Evolutionary conservation across 2,888 invertebrate genomes (phyloP).

Genomic region (Toxonevra muliebris): DNA sequence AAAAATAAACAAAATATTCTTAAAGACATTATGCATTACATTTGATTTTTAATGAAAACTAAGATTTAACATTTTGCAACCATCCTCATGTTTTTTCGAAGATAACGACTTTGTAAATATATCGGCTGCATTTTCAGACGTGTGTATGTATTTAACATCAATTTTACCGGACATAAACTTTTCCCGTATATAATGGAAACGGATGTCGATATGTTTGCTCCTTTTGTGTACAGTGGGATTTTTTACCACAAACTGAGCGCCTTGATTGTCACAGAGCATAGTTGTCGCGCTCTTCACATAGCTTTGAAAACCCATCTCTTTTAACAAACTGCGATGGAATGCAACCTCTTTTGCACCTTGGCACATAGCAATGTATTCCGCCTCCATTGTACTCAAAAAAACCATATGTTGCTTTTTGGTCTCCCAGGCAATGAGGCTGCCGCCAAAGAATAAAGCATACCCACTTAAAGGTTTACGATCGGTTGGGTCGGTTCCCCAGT

Average conservation of each 20-base stretch:
- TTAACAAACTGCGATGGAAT: conserved; percentile 33
- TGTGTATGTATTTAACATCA: too few species aligned
- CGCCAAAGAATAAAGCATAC: conserved; percentile 28
- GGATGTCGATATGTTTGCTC: conserved; percentile 40
- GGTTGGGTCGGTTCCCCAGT: conserved; percentile 36
- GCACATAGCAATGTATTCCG: conserved; percentile 40
- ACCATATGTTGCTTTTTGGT: conserved; percentile 36
- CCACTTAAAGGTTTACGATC: conserved; percentile 37
- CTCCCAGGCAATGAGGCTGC: too few species aligned
- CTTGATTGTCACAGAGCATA: conserved; percentile 31
- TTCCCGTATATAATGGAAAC: conserved; percentile 34
- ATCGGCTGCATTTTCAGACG: too few species aligned
- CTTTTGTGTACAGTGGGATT: conserved; percentile 35
- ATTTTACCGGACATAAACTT: too few species aligned
- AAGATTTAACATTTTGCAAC: too few species aligned
- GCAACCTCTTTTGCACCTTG: conserved; percentile 35
- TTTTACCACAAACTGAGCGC: conserved; percentile 33
- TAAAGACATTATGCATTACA: too few species aligned
- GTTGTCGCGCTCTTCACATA: conserved; percentile 8
- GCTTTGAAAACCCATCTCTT: conserved; percentile 30
- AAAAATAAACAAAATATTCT: too few species aligned
- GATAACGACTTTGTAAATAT: too few species aligned
- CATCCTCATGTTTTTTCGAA: too few species aligned
- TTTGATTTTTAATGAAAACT: too few species aligned
- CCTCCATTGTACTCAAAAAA: conserved; percentile 37